Percentiles rank a stretch among this genome's conserved stretches.
These are phyloP conservation scores for Caretta caretta DNA, from an alignment of 2,113 vertebrate genomes.

Conservation along the genomic window DNA sequence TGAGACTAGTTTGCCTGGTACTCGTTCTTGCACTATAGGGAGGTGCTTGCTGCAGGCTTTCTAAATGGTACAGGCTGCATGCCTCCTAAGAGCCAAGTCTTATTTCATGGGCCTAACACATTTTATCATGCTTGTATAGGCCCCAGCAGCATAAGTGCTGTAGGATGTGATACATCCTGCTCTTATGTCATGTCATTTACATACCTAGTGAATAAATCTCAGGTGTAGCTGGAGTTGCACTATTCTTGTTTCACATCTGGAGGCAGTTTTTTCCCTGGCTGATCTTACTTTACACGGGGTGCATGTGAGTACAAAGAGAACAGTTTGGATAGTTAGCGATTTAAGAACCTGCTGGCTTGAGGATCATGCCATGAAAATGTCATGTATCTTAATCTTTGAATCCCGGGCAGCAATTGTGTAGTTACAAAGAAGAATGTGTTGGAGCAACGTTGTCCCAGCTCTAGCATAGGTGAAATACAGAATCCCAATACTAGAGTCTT, in stretches of 20 bases:
- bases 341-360: conserved; percentile 23
- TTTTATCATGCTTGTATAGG: not conserved
- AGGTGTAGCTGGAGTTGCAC: conserved; percentile 21
- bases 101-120: not conserved
- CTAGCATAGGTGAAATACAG: not conserved
- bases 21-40: not conserved
- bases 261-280: not conserved
- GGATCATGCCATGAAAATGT: not conserved
- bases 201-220: not conserved
- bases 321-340: conserved; percentile 40
- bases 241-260: not conserved
- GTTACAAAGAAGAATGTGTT: not conserved
- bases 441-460: not conserved
- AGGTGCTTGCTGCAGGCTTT: not conserved
- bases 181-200: conserved; percentile 25
- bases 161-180: not conserved
- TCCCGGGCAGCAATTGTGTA: not conserved
- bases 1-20: not conserved
- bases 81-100: not conserved
- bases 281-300: not conserved
- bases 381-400: conserved; percentile 3
- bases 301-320: not conserved
- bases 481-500: not conserved
- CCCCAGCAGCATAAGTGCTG: not conserved
- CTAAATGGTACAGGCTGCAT: not conserved